Conservation (phyloP, 2,888 invertebrate species). For the Tenodera sinensis region DNA sequence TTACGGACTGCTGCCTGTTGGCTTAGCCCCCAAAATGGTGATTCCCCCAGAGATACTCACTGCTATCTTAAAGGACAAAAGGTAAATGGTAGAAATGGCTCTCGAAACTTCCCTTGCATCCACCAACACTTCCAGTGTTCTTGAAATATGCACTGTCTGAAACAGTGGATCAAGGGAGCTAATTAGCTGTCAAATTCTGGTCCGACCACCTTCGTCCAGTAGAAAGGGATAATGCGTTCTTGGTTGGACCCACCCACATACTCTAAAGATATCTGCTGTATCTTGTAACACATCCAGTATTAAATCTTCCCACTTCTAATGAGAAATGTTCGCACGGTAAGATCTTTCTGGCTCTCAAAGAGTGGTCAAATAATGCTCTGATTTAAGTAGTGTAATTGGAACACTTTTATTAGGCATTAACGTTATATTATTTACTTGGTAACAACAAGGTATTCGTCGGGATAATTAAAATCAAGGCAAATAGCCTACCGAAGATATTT, state of each 20-base stretch:
- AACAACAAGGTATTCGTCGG: too few species aligned
- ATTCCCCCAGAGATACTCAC: background rate
- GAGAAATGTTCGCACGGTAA: background rate
- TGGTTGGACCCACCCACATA: background rate
- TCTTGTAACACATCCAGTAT: background rate
- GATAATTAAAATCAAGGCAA: background rate
- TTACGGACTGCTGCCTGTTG: too few species aligned
- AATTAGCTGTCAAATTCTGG: background rate
- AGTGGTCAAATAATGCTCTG: background rate
- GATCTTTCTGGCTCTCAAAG: background rate
- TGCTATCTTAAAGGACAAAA: background rate
- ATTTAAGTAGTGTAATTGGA: background rate
- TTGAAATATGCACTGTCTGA: background rate
- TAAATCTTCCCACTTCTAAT: background rate
- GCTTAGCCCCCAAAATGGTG: background rate
- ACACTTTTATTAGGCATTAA: background rate
- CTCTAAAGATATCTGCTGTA: background rate
- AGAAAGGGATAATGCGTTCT: background rate
- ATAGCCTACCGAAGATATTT: background rate
- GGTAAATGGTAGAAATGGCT: background rate
- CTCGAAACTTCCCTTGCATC: background rate
- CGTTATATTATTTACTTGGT: too few species aligned
- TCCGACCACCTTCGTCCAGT: background rate
- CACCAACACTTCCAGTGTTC: background rate
- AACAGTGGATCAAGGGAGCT: background rate